These are phyloP conservation scores for Lordiphosa andalusiaca DNA, from an alignment of 2,888 invertebrate species.

Conservation along the genomic window DNA sequence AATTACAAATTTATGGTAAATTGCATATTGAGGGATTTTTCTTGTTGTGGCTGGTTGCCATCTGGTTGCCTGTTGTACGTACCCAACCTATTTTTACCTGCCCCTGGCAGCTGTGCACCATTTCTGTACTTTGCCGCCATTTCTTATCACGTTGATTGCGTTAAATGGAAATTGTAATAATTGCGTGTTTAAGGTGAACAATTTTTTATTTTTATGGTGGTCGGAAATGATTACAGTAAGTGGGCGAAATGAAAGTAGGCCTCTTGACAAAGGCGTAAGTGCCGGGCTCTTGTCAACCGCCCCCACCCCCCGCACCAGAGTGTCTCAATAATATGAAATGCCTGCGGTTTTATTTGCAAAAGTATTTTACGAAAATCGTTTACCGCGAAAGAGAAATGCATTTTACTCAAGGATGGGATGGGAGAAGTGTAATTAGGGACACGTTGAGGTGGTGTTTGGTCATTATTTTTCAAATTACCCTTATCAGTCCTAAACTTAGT, in stretches of 20 bases:
- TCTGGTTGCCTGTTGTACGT: conserved; percentile 37
- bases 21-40: conserved; percentile 72
- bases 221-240: conserved; percentile 48
- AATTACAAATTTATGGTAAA: conserved; percentile 75
- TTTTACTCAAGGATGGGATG: not conserved
- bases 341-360: conserved; percentile 11
- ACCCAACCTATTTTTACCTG: conserved; percentile 18
- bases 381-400: conserved; percentile 3
- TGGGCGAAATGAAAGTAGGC: conserved; percentile 20
- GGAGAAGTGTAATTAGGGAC: too few species aligned
- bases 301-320: not conserved
- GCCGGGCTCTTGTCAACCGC: conserved; percentile 8
- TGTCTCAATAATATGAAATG: conserved; percentile 15
- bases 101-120: conserved; percentile 34
- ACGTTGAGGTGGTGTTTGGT: too few species aligned
- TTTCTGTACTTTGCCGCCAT: conserved; percentile 17
- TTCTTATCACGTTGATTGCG: conserved; percentile 60
- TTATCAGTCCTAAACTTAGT: too few species aligned
- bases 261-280: conserved; percentile 47
- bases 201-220: conserved; percentile 36
- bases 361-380: conserved; percentile 16
- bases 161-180: conserved; percentile 66
- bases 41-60: conserved; percentile 32
- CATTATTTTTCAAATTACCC: too few species aligned
- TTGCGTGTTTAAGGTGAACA: conserved; percentile 61